Conservation (phyloP, 2,797 vertebrate species). For the Chaetophractus vellerosus region DNA sequence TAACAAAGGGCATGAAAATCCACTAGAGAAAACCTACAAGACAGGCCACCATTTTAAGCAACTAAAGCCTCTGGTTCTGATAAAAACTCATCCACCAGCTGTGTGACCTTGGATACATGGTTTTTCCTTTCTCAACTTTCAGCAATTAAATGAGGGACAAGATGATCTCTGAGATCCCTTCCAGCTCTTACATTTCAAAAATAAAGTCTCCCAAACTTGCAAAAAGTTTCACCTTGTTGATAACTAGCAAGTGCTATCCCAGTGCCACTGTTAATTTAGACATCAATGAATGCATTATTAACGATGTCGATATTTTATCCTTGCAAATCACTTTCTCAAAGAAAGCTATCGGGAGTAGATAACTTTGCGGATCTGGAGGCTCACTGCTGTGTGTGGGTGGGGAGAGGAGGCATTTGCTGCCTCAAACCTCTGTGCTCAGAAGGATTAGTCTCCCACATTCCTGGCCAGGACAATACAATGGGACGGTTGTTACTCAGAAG, state of each 20-base stretch:
- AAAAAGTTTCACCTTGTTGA: neutral
- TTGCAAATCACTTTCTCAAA: neutral
- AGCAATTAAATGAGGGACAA: slow-evolving; percentile 19
- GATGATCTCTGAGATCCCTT: neutral
- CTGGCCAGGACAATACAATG: neutral
- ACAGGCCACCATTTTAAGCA: neutral
- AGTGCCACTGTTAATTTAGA: slow-evolving; percentile 18
- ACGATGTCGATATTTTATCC: slow-evolving; percentile 23
- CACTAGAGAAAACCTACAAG: neutral
- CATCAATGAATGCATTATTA: slow-evolving; percentile 13
- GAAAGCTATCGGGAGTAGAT: neutral
- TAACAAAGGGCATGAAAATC: neutral
- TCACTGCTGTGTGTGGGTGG: accelerated
- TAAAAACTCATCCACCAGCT: slow-evolving; percentile 3
- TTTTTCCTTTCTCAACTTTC: slow-evolving; percentile 65
- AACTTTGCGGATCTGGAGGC: neutral
- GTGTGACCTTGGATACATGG: neutral
- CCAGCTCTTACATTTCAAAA: slow-evolving; percentile 57
- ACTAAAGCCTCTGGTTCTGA: slow-evolving; percentile 31
- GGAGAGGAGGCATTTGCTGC: neutral
- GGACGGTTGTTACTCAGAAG: neutral
- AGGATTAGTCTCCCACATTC: neutral
- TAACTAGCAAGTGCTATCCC: neutral
- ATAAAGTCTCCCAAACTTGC: slow-evolving; percentile 51
- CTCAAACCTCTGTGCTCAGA: neutral